Evolutionary conservation across 2,888 invertebrate species (phyloP), one percentile per base, ranked within the genome.

Genomic region (Epirrhoe alternata): DNA sequence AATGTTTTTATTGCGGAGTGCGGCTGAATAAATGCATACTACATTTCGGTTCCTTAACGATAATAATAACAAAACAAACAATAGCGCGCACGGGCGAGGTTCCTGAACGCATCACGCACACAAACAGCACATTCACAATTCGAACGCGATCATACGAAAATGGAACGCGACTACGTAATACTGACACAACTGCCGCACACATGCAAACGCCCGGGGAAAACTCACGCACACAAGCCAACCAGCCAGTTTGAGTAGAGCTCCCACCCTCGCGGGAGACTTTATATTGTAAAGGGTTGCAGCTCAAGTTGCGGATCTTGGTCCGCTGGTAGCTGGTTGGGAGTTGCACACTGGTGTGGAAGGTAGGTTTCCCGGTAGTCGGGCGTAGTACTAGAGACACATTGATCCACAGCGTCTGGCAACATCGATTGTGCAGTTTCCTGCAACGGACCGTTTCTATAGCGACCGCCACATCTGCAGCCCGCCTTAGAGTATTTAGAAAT

Each of bases 341-440:
- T 72, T 67, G 74, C 89, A 87, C 87, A 89, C 87, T 64, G 54
- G 47, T 68, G 72, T 62, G 63, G 67, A 72, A 80, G 86, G 86
- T 84, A 88, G 87, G 86, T 87, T 87, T 85, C 88, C 88, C 91
- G 88, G 88, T 89, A 85, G 85, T 82, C 88, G 87, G 86, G 87
- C 92, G 90, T 93, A 93, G 93, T 93, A 92, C 93, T 93, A 93
- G 90, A 92, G 90, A 93, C 93, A 93, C 93, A 92, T 93, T 93
- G 93, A 92, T 92, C 93, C 90, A 92, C 86, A 91, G 83, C 90
- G 92, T 93, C 93, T 92, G 91, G 90, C 90, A 86, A 86, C 92
- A 93, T 93, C 90, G 93, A 93, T 92, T 93, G 88, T 91, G 92
- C 92, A 92, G 93, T 89, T 91, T 92, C 93, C 92, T 92, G 92